Evolutionary conservation across 2,888 invertebrate genomes (phyloP), one percentile per base, ranked within the genome.

Genomic region (Standfussiana lucernea): DNA sequence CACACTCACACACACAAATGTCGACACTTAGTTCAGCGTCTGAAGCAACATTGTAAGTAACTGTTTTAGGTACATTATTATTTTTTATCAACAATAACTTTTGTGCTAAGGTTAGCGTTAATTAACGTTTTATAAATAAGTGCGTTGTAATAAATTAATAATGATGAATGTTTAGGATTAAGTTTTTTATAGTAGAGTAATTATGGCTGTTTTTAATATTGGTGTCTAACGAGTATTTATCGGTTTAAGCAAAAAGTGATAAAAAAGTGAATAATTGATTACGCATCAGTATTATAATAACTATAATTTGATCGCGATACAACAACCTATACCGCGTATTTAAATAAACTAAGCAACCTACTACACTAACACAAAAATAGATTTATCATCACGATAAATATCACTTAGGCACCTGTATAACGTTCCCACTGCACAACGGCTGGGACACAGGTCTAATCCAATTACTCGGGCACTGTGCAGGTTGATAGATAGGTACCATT

Each of bases 21-120:
- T 78, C 86, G 92, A 93, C 95, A 95, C 95, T 95, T 96, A 95
- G 95, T 95, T 95, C 93, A 94, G 95, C 92, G 93, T 94, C 91
- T 75, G 90, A 73, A 40, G 93, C 92, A 65, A 35, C 82, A 88
- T 85, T 89, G 96, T 95, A 95, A 77, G 95, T 93, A 89, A 75
- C 87, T 87, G 91, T 79, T 78, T 82, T n/a, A 75, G 24, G 45
- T 86, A 86, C 68, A n/a, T 83, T 73, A 40, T 71, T 40, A 28
- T 75, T 80, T 79, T 80, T 79, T 83, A 73, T 64, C 11, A 61
- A 28, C 13, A 45, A 35, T 61, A 24, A 68, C 59, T 68, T 68
- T 66, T 74, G 64, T 42, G 53, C 50, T 74, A 62, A 81, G 74
- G 56, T 82, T 71, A 78, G 18, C 11, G 45, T 72, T 84, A 82